Conservation (phyloP, 2,113 vertebrate genomes). For the Catharus bicknelli region DNA sequence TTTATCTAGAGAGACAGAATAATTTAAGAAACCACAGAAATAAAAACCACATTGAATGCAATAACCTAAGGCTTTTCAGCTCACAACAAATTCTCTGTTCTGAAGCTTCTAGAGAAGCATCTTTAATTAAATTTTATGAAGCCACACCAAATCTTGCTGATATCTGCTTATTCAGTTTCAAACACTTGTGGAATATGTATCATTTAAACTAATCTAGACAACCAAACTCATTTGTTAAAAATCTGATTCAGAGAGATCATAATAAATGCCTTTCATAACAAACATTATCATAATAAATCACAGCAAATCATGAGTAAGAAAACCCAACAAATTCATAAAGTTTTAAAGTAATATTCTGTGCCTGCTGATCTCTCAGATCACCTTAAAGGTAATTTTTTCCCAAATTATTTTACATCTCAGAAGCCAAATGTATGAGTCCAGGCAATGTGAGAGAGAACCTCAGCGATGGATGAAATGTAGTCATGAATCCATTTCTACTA, state of each 20-base stretch:
- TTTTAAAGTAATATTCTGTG: neutral
- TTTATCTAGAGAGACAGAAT: neutral
- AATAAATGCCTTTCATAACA: neutral
- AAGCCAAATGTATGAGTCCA: neutral
- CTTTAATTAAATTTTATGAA: neutral
- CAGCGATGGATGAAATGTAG: neutral
- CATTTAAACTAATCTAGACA: neutral
- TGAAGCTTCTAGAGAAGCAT: neutral
- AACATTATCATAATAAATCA: neutral
- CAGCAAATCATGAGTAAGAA: neutral
- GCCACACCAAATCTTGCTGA: neutral
- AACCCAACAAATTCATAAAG: neutral
- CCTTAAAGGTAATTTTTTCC: neutral
- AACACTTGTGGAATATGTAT: neutral
- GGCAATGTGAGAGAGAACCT: neutral
- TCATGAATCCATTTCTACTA: neutral
- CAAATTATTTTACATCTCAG: neutral
- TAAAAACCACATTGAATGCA: neutral
- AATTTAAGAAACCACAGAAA: neutral
- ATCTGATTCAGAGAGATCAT: neutral
- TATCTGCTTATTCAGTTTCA: neutral
- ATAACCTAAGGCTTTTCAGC: neutral
- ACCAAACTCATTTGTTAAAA: neutral
- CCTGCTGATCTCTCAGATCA: neutral
- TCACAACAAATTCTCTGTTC: rapidly evolving